Base-by-base conservation (phyloP, 2,113 vertebrate species). In the Etheostoma cragini region DNA sequence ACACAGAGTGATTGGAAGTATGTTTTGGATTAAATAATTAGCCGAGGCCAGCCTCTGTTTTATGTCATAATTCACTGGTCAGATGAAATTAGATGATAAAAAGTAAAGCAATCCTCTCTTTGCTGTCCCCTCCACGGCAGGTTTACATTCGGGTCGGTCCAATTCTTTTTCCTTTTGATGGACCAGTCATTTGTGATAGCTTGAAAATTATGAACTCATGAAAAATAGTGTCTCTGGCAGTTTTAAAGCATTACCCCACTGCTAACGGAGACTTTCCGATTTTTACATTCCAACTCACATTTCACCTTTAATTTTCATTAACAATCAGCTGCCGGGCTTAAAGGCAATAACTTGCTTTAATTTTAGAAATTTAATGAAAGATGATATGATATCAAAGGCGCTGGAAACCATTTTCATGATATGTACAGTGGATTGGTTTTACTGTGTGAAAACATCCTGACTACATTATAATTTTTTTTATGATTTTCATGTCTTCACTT, bases 1-100 rank as follows among this genome's bases (percentile, higher is more conserved):
- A 22, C n/a, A 56, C 13, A 47, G 30, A 67, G 35, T 13, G 14
- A 26, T 50, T 66, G 76, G 65, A 76, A 58, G 38, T 73, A 67
- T 61, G 50, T 74, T 81, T 76, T 61, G 16, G 24, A 75, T 76
- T 2, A 73, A 82, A 76, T 66, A 79, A 89, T 89, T 54, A 72
- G 72, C 49, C n/a, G 15, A 45, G 35, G 56, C 68, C 46, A 11
- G 63, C 35, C 22, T 76, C 3, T 22, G 49, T 81, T 70, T 24
- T 19, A 56, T 24, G 45, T 50, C 35, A 58, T 67, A 61, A 68
- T 63, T 85, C 56, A 67, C 42, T 46, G 42, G 22, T 56, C 50
- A 74, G 26, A 53, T 58, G 24, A 69, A 80, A 56, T 14, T 52
- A 49, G 21, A 1, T 26, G 38, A 66, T 57, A 72, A 47, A 58